A percentile compares a stretch with the other conserved stretches of the same genome.
phyloP scores from a whole-genome alignment of 2,888 invertebrate species.

The Stramonita haemastoma region DNA sequence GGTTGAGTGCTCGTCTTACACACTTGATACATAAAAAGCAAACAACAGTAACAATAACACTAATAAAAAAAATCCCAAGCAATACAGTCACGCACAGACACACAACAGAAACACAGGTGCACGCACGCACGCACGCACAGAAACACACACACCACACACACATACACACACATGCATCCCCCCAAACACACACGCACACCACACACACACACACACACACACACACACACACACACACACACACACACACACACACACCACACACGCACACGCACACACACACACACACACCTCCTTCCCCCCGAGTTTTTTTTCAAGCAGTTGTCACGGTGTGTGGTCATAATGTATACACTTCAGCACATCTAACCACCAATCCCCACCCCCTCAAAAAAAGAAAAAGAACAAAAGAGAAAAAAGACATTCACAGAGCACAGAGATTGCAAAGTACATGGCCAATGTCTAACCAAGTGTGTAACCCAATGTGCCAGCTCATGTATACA shows the following conservation, averaged over 20 bases:
- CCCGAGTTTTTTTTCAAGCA: not conserved
- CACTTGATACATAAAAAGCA: not conserved
- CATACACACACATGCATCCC: not conserved
- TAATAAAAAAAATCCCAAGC: not conserved
- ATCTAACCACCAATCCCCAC: not conserved
- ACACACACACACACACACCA: not conserved
- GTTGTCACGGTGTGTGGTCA: not conserved
- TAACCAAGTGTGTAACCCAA: not conserved
- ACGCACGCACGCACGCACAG: not conserved
- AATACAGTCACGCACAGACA: not conserved
- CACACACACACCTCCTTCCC: slow-evolving; percentile 14
- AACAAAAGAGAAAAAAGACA: not conserved
- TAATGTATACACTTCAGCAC: not conserved
- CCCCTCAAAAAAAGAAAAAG: too few species aligned
- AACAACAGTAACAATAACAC: not conserved
- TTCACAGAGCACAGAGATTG: not conserved
- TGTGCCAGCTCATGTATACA: not conserved
- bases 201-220: not conserved
- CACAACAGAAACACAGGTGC: not conserved
- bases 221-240: slow-evolving; percentile 19
- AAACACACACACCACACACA: not conserved
- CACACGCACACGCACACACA: slow-evolving; percentile 20
- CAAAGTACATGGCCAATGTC: not conserved
- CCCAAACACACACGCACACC: not conserved
- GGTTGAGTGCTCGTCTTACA: too few species aligned